Conservation (phyloP, 2,888 invertebrate species). For the Caenorhabditis doughertyi region DNA sequence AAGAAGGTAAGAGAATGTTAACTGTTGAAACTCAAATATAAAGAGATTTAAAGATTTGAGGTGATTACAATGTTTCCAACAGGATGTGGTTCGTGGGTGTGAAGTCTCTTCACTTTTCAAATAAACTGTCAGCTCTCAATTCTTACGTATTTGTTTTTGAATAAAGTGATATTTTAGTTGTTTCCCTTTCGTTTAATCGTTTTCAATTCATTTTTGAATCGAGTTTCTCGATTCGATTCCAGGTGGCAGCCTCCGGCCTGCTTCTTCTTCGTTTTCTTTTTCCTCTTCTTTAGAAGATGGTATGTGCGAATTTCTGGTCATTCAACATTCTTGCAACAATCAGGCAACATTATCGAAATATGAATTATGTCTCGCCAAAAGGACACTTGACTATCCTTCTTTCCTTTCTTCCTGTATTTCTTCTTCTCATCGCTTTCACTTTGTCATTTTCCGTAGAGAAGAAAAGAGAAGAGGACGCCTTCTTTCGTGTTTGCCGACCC, state of each 20-base stretch:
- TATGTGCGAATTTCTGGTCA: conserved; percentile 55
- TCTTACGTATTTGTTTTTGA: conserved; percentile 6
- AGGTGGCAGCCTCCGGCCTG: conserved; percentile 25
- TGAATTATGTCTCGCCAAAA: conserved; percentile 57
- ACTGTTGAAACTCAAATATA: background rate
- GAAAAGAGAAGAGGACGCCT: conserved; percentile 17
- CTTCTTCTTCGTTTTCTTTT: conserved; percentile 21
- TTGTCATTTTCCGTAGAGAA: conserved; percentile 15
- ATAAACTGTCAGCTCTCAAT: too few relatives aligned
- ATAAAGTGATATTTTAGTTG: conserved; percentile 24
- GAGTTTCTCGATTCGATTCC: conserved; percentile 32
- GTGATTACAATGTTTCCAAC: conserved; percentile 26
- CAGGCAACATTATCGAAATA: conserved; percentile 57
- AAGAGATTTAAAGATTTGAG: conserved; percentile 40
- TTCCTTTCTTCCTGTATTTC: conserved; percentile 50
- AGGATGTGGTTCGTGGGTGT: conserved; percentile 32
- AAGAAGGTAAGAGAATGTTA: conserved; percentile 53
- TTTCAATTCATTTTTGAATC: conserved; percentile 11
- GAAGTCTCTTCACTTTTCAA: background rate
- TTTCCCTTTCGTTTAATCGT: conserved; percentile 1
- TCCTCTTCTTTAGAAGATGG: conserved; percentile 7
- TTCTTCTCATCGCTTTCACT: conserved; percentile 36
- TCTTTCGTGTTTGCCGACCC: conserved; percentile 22
- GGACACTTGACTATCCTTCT: conserved; percentile 37
- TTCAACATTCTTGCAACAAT: conserved; percentile 59